These are phyloP conservation scores for Rousettus leschenaultii DNA, from an alignment of 2,113 vertebrate species.

Conservation along the genomic window DNA sequence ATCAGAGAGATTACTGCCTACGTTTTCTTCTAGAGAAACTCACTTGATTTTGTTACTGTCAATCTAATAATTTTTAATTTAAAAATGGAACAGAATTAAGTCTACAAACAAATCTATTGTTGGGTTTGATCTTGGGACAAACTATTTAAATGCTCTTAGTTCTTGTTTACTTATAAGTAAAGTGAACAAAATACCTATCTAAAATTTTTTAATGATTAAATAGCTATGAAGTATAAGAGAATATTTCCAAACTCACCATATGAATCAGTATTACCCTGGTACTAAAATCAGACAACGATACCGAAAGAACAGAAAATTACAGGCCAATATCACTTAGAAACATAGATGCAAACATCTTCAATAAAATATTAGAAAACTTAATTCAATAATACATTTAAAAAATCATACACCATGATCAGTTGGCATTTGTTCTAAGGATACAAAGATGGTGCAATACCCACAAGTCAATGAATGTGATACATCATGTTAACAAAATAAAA, in stretches of 20 bases:
- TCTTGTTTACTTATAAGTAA: neutral
- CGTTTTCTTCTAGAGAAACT: too few species aligned
- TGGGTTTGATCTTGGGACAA: neutral
- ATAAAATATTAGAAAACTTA: neutral
- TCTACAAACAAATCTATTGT: neutral
- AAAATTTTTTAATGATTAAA: neutral
- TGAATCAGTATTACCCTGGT: neutral
- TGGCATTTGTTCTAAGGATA: neutral
- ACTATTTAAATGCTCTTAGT: neutral
- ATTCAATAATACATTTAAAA: neutral
- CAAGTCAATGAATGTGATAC: neutral
- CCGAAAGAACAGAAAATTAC: neutral
- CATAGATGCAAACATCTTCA: neutral
- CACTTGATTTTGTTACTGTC: too few species aligned
- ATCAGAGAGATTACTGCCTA: too few species aligned
- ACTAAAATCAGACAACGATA: neutral
- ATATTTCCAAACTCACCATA: neutral
- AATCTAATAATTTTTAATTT: too few species aligned
- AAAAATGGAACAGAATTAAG: neutral
- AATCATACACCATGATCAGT: neutral
- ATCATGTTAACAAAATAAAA: neutral
- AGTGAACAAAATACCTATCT: neutral
- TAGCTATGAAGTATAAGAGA: neutral
- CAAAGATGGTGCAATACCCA: neutral
- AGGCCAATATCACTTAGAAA: neutral